Evolutionary conservation across 2,113 vertebrate genomes (phyloP), one percentile per base, ranked within the genome.

Genomic region (Camelus dromedarius): DNA sequence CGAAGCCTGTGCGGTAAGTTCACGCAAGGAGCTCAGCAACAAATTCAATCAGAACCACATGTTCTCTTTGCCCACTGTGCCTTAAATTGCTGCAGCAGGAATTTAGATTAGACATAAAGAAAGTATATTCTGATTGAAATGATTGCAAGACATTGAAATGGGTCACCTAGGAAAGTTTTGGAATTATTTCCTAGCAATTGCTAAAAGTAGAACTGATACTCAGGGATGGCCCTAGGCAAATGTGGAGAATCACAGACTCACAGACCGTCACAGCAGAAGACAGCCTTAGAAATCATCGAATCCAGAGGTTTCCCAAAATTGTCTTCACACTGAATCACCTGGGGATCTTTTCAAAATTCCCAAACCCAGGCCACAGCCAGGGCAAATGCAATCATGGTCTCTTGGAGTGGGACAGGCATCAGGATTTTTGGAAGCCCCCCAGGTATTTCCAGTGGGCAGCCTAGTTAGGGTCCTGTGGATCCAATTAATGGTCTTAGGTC

Each of bases 91-190:
- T 77, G 10, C 30, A 30, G 58, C 13, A 95, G 76, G 56, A 92
- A 93, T 81, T 95, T 69, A 96, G 58, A 97, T 67, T 83, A 72
- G 76, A 85, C 30, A 67, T 22, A 82, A 96, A 79, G 50, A 84
- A 96, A 96, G 94, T 64, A 50, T 72, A 38, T 91, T 95, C 75
- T 97, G 92, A 96, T 70, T 81, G 81, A 95, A 96, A 95, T 58
- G 77, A 95, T 48, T 75, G 66, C 42, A 95, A 91, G 60, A 75
- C 18, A 48, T n/a, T 6, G 46, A 96, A 91, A 85, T 95, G 91
- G 84, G 80, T 93, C 64, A 95, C 32, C 60, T 56, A 93, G 70
- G 92, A 76, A 93, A 86, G 26, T 22, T 93, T 77, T 58, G 48
- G 67, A 93, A 75, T 81, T 93, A 28, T 95, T 94, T 88, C 50